Percentiles rank a stretch among this genome's conserved stretches.
phyloP scores from a whole-genome alignment of 1,140 invertebrate genomes.

The Paraescarpia echinospica region DNA sequence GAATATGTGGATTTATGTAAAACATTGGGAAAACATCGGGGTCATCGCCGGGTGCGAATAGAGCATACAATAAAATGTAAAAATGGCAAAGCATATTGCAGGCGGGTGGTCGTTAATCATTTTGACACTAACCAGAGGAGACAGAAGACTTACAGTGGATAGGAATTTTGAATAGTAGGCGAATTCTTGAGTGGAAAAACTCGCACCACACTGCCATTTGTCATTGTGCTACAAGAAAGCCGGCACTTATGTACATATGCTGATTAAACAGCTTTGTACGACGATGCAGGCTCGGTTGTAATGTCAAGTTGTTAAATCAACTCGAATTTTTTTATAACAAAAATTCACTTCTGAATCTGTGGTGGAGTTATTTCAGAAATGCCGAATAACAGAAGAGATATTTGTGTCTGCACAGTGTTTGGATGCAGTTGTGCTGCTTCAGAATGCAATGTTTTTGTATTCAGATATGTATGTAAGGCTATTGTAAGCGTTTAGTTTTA shows the following conservation, averaged over 20 bases:
- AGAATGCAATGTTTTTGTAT: too few species aligned
- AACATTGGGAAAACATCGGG: neutral
- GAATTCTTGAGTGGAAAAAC: neutral
- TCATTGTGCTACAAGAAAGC: neutral
- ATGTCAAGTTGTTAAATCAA: neutral
- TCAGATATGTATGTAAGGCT: too few species aligned
- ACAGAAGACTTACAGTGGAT: neutral
- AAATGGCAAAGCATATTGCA: neutral
- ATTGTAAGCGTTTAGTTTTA: too few species aligned
- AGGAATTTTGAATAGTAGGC: neutral
- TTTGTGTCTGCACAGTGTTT: neutral
- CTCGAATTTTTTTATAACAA: neutral
- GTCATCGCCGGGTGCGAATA: neutral
- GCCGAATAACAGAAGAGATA: neutral
- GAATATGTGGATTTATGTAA: constrained; percentile 6
- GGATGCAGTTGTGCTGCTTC: neutral
- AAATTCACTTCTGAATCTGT: neutral
- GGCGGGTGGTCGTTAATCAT: neutral
- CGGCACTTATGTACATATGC: neutral
- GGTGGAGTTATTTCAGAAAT: neutral
- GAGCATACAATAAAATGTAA: neutral
- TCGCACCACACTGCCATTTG: neutral
- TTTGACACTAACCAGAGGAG: neutral
- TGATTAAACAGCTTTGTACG: neutral
- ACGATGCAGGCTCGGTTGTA: neutral